These are phyloP conservation scores for Syrista parreyssii DNA, from an alignment of 2,888 invertebrate species.

Conservation along the genomic window DNA sequence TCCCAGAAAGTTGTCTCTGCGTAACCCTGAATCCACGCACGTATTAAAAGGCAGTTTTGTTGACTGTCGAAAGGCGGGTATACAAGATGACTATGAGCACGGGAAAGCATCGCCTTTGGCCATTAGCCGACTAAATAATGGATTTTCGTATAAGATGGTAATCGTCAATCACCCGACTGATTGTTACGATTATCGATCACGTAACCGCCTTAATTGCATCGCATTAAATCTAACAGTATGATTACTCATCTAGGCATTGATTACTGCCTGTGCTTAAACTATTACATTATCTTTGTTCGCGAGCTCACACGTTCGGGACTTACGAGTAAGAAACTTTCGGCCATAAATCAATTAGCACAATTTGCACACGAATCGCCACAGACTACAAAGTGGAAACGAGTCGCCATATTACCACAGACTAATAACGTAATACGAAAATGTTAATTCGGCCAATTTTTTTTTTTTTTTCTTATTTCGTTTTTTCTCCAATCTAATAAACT, in stretches of 20 bases:
- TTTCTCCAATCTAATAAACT: not conserved
- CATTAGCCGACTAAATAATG: slow-evolving; percentile 31
- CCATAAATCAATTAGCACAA: not conserved
- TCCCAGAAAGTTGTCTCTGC: slow-evolving; percentile 26
- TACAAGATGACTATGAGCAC: not conserved
- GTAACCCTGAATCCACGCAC: slow-evolving; percentile 9
- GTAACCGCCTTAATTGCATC: slow-evolving; percentile 47
- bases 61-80: not conserved
- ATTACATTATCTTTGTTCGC: slow-evolving; percentile 44
- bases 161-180: slow-evolving; percentile 8
- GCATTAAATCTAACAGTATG: slow-evolving; percentile 53
- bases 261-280: slow-evolving; percentile 41
- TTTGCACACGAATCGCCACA: not conserved
- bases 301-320: not conserved
- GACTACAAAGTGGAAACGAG: not conserved
- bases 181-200: slow-evolving; percentile 9
- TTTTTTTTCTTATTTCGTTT: not conserved
- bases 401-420: not conserved
- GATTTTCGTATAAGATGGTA: not conserved
- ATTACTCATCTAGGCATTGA: slow-evolving; percentile 47
- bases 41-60: slow-evolving; percentile 11
- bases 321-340: not conserved
- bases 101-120: slow-evolving; percentile 25
- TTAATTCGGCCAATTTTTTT: not conserved
- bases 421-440: not conserved